Conservation (phyloP, 1,140 invertebrate species). For the Brachionus koreanus region DNA sequence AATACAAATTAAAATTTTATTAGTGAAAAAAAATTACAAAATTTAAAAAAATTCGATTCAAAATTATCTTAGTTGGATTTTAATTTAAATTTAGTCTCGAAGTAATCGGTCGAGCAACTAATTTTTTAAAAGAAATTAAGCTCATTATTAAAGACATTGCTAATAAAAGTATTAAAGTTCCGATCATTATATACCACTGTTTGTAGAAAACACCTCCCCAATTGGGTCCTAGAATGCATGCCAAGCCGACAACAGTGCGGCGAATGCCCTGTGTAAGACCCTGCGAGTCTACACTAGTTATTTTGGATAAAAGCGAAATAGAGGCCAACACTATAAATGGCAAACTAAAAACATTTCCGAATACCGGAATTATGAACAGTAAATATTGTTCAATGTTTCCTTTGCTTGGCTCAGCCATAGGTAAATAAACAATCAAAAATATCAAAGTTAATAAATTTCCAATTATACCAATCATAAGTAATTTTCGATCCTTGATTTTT, state of each 20-base stretch:
- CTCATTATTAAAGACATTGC: slow-evolving; percentile 25
- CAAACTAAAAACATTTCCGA: slow-evolving; percentile 32
- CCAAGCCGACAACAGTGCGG: slow-evolving; percentile 5
- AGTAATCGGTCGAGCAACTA: not conserved
- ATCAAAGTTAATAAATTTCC: slow-evolving; percentile 20
- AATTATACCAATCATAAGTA: slow-evolving; percentile 33
- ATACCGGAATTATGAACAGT: slow-evolving; percentile 31
- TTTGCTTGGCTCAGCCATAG: not conserved
- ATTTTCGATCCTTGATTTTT: slow-evolving; percentile 23
- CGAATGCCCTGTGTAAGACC: slow-evolving; percentile 37
- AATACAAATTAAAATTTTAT: not conserved
- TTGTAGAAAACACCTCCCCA: slow-evolving; percentile 31
- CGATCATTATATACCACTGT: slow-evolving; percentile 38
- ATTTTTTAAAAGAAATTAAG: slow-evolving; percentile 22
- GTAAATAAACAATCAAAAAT: slow-evolving; percentile 42
- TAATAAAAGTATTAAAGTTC: not conserved
- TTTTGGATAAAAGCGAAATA: slow-evolving; percentile 25
- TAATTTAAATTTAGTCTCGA: not conserved
- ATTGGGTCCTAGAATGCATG: slow-evolving; percentile 31
- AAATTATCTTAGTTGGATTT: not conserved
- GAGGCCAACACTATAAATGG: slow-evolving; percentile 28
- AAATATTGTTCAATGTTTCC: not conserved
- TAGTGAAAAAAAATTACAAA: not conserved
- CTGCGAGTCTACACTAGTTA: slow-evolving; percentile 17
- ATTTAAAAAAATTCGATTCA: not conserved